These are phyloP conservation scores for Riptortus pedestris DNA, from an alignment of 1,140 invertebrate genomes.

Conservation along the genomic window DNA sequence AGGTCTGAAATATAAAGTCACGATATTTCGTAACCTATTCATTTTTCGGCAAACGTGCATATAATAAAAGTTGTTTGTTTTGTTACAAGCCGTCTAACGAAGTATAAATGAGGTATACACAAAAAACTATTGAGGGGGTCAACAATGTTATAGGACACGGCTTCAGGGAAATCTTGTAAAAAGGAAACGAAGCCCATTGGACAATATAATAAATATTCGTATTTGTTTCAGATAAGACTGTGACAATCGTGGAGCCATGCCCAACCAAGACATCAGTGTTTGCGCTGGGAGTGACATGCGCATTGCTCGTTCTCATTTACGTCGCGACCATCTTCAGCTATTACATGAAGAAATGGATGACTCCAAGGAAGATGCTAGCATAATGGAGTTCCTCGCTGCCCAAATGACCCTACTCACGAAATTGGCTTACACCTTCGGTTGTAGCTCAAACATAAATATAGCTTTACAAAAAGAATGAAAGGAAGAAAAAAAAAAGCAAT, in stretches of 20 bases:
- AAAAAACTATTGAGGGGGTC: too few relatives aligned
- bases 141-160: too few relatives aligned
- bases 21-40: too few relatives aligned
- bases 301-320: slow-evolving; percentile 78
- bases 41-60: too few relatives aligned
- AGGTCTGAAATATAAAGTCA: too few relatives aligned
- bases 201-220: too few relatives aligned
- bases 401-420: not conserved
- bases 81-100: too few relatives aligned
- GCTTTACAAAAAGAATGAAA: not conserved
- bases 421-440: not conserved
- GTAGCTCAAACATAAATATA: not conserved
- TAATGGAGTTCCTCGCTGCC: not conserved
- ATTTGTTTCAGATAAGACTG: slow-evolving; percentile 62
- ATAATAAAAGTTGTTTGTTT: too few relatives aligned
- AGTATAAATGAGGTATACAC: too few relatives aligned
- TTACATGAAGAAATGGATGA: slow-evolving; percentile 82
- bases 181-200: too few relatives aligned
- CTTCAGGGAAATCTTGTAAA: too few relatives aligned
- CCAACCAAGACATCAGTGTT: slow-evolving; percentile 82
- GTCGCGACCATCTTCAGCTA: slow-evolving; percentile 79
- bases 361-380: slow-evolving; percentile 66
- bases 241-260: slow-evolving; percentile 75
- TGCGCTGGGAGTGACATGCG: slow-evolving; percentile 77
- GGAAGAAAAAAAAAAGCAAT: too few relatives aligned